phyloP scores from a whole-genome alignment of 2,797 vertebrate genomes.

The Pitangus sulphuratus region DNA sequence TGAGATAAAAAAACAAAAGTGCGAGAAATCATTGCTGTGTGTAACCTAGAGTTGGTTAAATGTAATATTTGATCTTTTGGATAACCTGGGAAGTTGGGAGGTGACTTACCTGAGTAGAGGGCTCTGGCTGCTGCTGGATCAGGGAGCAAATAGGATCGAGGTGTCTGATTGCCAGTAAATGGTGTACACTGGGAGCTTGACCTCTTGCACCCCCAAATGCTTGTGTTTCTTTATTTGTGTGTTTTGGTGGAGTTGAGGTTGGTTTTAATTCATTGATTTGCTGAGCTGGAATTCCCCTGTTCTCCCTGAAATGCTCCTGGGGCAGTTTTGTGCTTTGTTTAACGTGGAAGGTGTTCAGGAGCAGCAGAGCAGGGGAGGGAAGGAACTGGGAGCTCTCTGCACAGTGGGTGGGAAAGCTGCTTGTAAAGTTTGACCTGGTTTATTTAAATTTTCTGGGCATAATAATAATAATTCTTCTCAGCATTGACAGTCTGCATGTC shows the following conservation, averaged over 20 bases:
- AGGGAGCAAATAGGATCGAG: rapidly evolving
- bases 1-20: background rate
- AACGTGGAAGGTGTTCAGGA: background rate
- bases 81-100: background rate
- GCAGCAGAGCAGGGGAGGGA: background rate
- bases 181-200: rapidly evolving
- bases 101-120: background rate
- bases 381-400: background rate
- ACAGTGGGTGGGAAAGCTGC: background rate
- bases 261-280: rapidly evolving
- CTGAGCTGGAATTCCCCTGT: background rate
- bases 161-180: background rate
- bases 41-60: background rate
- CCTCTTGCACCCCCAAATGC: rapidly evolving
- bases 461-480: slow-evolving; percentile 48
- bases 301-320: background rate
- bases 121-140: background rate
- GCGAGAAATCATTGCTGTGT: background rate
- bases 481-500: slow-evolving; percentile 35
- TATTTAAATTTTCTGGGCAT: slow-evolving; percentile 56
- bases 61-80: background rate
- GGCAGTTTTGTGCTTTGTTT: background rate
- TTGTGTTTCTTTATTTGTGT: background rate
- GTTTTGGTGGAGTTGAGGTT: rapidly evolving
- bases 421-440: background rate